Conservation (phyloP, 35 echinoderm and acorn worm genomes). For the Hemicentrotus pulcherrimus region DNA sequence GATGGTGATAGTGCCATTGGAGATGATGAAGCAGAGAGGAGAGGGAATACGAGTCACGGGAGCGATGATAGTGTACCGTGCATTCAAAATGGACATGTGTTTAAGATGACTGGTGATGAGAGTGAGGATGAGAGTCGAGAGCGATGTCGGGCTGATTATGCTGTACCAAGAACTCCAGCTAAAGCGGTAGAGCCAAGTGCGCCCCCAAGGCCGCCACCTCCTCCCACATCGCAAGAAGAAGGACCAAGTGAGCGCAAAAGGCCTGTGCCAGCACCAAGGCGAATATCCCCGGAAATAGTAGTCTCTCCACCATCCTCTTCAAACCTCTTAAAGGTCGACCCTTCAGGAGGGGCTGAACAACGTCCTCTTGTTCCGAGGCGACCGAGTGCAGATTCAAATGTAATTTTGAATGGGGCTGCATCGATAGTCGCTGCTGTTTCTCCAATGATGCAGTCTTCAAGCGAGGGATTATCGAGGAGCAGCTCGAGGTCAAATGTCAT, state of each 20-base stretch:
- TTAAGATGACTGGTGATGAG: constrained; percentile 8
- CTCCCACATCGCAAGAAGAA: constrained; percentile 9
- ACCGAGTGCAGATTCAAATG: constrained; percentile 48
- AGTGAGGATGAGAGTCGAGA: constrained; percentile 44
- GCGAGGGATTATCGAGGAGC: background rate
- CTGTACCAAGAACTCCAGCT: constrained; percentile 53
- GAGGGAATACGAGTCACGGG: background rate
- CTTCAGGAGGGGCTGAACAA: background rate
- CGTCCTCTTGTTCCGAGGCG: constrained; percentile 8
- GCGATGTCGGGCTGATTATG: constrained; percentile 53
- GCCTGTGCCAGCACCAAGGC: constrained; percentile 33
- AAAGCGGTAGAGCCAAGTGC: constrained; percentile 48
- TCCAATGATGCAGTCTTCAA: background rate
- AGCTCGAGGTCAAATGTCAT: constrained; percentile 42
- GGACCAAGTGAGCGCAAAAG: constrained; percentile 43
- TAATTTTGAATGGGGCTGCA: constrained; percentile 19
- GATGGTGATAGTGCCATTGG: constrained; percentile 37
- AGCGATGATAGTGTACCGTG: background rate
- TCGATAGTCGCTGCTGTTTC: background rate
- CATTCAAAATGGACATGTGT: constrained; percentile 14
- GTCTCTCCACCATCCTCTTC: constrained; percentile 38
- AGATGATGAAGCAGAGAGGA: constrained; percentile 38
- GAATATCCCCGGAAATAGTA: constrained; percentile 44
- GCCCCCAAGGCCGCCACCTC: constrained; percentile 23
- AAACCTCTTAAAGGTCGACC: constrained; percentile 11